These are phyloP conservation scores for Sterna hirundo DNA, from an alignment of 2,113 vertebrate species.

Conservation along the genomic window DNA sequence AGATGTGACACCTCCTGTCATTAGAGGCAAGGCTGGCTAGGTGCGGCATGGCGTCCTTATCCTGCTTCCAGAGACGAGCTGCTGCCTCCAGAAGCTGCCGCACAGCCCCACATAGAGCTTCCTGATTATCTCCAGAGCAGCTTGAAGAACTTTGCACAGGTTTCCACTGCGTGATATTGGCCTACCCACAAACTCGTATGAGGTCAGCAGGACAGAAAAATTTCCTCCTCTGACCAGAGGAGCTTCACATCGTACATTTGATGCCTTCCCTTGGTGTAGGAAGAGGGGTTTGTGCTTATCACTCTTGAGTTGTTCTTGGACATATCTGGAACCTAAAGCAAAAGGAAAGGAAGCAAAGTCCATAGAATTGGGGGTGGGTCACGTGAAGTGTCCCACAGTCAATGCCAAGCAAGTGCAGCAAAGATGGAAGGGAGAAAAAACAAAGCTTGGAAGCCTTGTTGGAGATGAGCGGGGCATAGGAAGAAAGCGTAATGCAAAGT, in stretches of 20 bases:
- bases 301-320: background rate
- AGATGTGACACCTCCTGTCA: background rate
- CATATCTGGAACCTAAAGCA: background rate
- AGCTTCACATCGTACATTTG: background rate
- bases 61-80: background rate
- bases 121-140: background rate
- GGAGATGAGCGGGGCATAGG: background rate
- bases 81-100: background rate
- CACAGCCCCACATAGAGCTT: background rate
- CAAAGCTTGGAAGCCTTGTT: background rate
- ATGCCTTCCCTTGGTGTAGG: background rate
- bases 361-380: background rate
- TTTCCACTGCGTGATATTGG: background rate
- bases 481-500: background rate
- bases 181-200: background rate
- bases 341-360: background rate
- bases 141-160: background rate
- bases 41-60: background rate
- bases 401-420: background rate
- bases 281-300: background rate
- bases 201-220: background rate
- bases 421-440: background rate
- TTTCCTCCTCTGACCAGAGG: background rate
- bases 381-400: background rate
- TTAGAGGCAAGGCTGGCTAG: background rate